Evolutionary conservation across 2,113 vertebrate genomes (phyloP).

Genomic region (Typhlomys cinereus): DNA sequence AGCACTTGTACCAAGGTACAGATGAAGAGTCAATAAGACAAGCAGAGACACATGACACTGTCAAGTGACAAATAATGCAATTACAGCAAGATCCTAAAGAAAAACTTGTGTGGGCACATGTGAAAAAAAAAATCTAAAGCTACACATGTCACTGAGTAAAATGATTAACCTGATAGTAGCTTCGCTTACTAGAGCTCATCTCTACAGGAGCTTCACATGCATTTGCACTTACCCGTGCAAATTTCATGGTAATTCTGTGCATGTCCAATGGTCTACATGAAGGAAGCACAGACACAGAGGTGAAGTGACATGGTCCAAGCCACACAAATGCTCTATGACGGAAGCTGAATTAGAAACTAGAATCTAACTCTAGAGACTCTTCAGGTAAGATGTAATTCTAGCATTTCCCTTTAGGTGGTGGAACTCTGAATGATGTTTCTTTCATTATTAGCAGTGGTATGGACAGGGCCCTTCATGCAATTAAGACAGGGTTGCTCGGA

Average conservation of each 20-base stretch:
- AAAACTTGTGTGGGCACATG: background rate
- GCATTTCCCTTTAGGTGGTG: background rate
- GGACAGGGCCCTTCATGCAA: no score
- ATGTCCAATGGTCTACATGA: background rate
- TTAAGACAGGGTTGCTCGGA: no score
- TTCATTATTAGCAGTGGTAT: no score
- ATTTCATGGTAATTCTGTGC: background rate
- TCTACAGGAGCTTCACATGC: background rate
- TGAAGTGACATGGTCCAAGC: background rate
- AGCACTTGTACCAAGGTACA: no score
- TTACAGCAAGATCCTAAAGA: background rate
- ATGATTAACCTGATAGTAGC: background rate
- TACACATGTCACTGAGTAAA: background rate
- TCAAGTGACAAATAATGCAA: background rate
- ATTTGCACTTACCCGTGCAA: background rate
- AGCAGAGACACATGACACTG: background rate
- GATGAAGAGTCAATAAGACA: background rate
- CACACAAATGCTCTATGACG: background rate
- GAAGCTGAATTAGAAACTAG: background rate
- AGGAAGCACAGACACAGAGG: background rate
- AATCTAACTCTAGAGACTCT: background rate
- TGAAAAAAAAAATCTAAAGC: conserved; percentile 25
- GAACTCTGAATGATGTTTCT: background rate
- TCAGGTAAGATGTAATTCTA: background rate
- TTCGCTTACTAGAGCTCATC: background rate